phyloP scores from a whole-genome alignment of 1,140 invertebrate species.

The Megathymus violae region DNA sequence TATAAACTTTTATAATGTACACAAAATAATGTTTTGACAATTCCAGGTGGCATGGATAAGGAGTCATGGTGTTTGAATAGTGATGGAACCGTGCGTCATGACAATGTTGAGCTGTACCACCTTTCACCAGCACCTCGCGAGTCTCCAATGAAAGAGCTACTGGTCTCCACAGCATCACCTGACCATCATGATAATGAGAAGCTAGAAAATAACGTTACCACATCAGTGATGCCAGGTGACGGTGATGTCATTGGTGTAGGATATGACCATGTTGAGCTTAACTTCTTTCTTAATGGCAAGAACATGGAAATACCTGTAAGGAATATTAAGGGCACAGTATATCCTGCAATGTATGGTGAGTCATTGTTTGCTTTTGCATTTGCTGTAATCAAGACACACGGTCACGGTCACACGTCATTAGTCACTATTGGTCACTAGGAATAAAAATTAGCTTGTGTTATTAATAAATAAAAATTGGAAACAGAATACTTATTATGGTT shows the following conservation, averaged over 20 bases:
- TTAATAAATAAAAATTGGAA: no score
- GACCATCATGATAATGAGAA: constrained; percentile 57
- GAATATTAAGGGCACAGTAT: constrained; percentile 95
- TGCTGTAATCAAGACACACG: no score
- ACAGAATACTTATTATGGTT: no score
- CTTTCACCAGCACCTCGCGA: constrained; percentile 82
- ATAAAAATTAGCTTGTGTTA: no score
- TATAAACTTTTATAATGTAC: no score
- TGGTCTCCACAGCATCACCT: constrained; percentile 63
- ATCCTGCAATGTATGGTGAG: constrained; percentile 97
- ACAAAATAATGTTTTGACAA: no score
- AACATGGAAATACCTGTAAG: constrained; percentile 92
- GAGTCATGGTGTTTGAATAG: constrained; percentile 97
- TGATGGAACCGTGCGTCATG: constrained; percentile 94
- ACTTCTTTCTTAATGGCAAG: constrained; percentile 97
- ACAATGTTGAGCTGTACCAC: constrained; percentile 91
- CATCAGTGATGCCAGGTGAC: constrained; percentile 88
- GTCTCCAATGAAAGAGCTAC: constrained; percentile 80
- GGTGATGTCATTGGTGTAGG: constrained; percentile 97
- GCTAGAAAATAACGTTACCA: constrained; percentile 52
- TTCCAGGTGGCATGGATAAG: constrained; percentile 91
- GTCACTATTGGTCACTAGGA: no score
- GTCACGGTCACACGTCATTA: no score
- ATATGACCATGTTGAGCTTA: constrained; percentile 98
- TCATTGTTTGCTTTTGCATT: constrained; percentile 25